Conservation (phyloP, 2,797 vertebrate genomes). For the Oophaga sylvatica region DNA sequence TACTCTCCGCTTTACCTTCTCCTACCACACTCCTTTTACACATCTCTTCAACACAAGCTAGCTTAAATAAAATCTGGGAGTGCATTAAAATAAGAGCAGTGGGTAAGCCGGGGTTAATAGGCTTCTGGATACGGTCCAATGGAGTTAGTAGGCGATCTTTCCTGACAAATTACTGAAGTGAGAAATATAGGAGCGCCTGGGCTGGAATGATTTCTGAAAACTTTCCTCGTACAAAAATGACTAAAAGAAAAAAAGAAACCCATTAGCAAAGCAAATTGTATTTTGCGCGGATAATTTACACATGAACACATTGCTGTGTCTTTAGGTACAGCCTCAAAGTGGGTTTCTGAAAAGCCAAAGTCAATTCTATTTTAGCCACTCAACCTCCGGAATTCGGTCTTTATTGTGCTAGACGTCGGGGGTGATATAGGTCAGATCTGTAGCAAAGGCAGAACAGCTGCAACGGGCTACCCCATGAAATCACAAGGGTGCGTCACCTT, state of each 20-base stretch:
- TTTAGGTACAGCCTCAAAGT: slow-evolving; percentile 42
- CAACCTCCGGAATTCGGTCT: not conserved
- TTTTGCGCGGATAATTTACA: slow-evolving; percentile 70
- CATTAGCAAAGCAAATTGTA: slow-evolving; percentile 73
- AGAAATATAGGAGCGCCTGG: slow-evolving; percentile 66
- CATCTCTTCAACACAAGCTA: slow-evolving; percentile 55
- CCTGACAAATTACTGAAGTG: slow-evolving; percentile 75
- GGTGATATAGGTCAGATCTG: slow-evolving; percentile 25
- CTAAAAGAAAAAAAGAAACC: slow-evolving; percentile 59
- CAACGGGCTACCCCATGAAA: not conserved
- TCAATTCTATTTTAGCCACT: slow-evolving; percentile 22
- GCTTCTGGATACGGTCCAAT: slow-evolving; percentile 70
- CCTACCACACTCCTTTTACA: slow-evolving; percentile 31
- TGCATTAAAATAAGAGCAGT: slow-evolving; percentile 60
- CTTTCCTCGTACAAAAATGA: slow-evolving; percentile 65
- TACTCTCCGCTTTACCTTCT: slow-evolving; percentile 53
- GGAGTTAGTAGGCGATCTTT: slow-evolving; percentile 72
- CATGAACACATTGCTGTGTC: slow-evolving; percentile 60
- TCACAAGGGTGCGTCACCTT: not conserved
- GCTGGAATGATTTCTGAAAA: slow-evolving; percentile 72
- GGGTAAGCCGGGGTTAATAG: slow-evolving; percentile 67
- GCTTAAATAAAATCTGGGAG: slow-evolving; percentile 58
- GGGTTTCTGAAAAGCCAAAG: slow-evolving; percentile 28
- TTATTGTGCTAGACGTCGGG: slow-evolving; percentile 27
- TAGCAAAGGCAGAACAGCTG: not conserved